Evolutionary conservation across 2,797 vertebrate genomes (phyloP), one percentile per base, ranked within the genome.

Genomic region (Enteromius radiatus): DNA sequence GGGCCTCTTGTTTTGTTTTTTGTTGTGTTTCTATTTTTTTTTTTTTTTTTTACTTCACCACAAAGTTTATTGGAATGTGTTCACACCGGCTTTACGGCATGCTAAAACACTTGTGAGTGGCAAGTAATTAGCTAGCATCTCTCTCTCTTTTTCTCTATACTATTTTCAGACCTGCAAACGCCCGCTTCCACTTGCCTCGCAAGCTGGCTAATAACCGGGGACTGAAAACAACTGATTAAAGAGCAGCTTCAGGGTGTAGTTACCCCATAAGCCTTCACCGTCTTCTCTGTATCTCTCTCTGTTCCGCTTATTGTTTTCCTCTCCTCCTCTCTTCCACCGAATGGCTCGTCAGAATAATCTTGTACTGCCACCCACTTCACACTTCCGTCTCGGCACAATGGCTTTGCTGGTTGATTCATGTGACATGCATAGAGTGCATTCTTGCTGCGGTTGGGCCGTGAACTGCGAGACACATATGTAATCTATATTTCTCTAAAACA

Each of bases 351-450:
- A 88, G 76, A 89, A 88, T 88, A 86, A 86, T 85, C 87, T 91
- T 61, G 77, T 83, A 85, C 84, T 80, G 80, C 91, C 91, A 89
- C 91, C 92, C 91, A 91, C 91, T 88, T 91, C 89, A 90, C 87
- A 87, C 86, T 92, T 90, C 90, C 84, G 76, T 82, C 88, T 87
- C 75, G 28, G 74, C 88, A 90, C 89, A 90, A 91, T 89, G 78
- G 76, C 67, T 89, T 82, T 86, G 3, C 84, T 85, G 83, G 69
- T 77, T 80, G 73, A 86, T 78, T 87, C 78, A 71, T 85, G 63
- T 69, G 70, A 82, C 63, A 63, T 28, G n/a, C 64, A 84, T 68
- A 80, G 43, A 79, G 43, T 59, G 28, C 69, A 65, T 71, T 81
- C 69, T 76, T 69, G 43, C 49, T 71, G 64, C 19, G 45, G 70